Conservation (phyloP, 2,888 invertebrate species). For the Callyntrura guangdongensis region DNA sequence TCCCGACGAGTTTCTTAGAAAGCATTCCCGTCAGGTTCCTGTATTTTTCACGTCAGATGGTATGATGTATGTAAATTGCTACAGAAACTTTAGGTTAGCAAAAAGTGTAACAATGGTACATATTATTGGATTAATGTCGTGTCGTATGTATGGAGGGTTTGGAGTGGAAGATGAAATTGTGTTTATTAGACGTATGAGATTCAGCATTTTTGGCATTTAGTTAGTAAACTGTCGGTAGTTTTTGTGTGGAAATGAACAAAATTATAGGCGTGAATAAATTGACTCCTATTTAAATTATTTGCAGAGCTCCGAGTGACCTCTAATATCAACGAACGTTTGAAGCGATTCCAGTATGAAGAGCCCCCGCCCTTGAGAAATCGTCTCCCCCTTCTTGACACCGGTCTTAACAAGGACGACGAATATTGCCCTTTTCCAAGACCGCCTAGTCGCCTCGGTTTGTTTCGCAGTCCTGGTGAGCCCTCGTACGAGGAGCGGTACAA, state of each 20-base stretch:
- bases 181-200: no score
- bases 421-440: slow-evolving; percentile 6
- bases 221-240: no score
- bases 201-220: no score
- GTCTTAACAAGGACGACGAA: neutral
- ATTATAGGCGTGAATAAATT: neutral
- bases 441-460: slow-evolving; percentile 65
- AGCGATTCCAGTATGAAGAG: neutral
- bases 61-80: slow-evolving; percentile 28
- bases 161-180: neutral
- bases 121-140: no score
- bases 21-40: slow-evolving; percentile 73
- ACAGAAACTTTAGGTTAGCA: no score
- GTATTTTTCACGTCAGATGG: slow-evolving; percentile 69
- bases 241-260: no score
- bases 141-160: no score
- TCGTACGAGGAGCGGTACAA: slow-evolving; percentile 60
- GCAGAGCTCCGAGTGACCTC: neutral
- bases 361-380: neutral
- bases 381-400: slow-evolving; percentile 47
- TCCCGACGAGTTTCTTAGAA: slow-evolving; percentile 65
- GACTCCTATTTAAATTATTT: neutral
- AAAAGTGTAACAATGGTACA: no score
- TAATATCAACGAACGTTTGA: neutral
- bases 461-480: slow-evolving; percentile 41